Conservation (phyloP, 1,140 invertebrate genomes). For the Zaprionus inermis region DNA sequence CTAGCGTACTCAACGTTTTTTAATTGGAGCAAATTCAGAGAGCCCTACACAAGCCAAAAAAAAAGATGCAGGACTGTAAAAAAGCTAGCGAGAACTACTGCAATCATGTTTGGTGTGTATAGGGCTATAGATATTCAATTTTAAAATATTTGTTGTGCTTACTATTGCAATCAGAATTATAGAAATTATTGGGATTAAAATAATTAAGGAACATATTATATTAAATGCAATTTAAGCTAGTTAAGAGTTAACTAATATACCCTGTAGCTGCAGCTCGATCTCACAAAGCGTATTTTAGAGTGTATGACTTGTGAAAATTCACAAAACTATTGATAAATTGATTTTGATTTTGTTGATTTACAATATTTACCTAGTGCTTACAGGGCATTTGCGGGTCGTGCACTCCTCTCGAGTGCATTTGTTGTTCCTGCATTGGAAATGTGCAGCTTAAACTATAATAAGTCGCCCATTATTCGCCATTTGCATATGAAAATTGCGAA, state of each 20-base stretch:
- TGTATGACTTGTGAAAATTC: not conserved
- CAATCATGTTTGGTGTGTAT: too few relatives aligned
- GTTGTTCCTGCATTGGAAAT: conserved; percentile 46
- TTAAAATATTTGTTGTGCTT: too few relatives aligned
- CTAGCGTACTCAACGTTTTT: conserved; percentile 34
- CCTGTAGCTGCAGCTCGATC: not conserved
- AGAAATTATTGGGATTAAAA: too few relatives aligned
- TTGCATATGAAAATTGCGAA: conserved; percentile 66
- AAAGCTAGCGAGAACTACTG: not conserved
- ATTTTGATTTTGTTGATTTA: not conserved
- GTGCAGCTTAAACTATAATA: conserved; percentile 60
- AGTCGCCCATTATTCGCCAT: conserved; percentile 62
- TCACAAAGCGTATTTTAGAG: too few relatives aligned
- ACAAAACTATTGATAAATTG: not conserved
- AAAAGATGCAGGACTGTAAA: conserved; percentile 9
- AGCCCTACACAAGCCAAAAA: conserved; percentile 32
- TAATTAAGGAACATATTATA: too few relatives aligned
- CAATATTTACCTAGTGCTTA: not conserved
- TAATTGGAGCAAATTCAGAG: conserved; percentile 40
- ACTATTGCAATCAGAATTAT: not conserved
- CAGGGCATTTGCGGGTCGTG: conserved; percentile 11
- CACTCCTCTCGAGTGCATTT: conserved; percentile 34
- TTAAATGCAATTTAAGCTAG: conserved; percentile 18
- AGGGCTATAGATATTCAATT: too few relatives aligned
- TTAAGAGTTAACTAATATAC: conserved; percentile 11